Evolutionary conservation across 2,113 vertebrate genomes (phyloP).

Genomic region (Butorides virescens): DNA sequence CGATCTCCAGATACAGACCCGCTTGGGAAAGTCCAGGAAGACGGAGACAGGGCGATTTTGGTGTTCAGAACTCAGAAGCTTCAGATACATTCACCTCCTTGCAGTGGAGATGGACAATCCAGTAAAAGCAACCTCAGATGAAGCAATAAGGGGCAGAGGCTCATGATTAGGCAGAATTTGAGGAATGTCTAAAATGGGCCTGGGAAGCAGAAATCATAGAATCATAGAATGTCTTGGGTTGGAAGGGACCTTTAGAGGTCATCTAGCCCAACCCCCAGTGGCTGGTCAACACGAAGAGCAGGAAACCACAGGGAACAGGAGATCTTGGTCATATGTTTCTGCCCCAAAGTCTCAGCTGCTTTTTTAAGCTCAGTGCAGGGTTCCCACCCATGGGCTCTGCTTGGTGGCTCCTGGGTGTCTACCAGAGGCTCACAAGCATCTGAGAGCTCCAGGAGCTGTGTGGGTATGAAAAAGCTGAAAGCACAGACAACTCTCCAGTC

Average conservation of each 20-base stretch:
- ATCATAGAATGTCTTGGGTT: too few species aligned
- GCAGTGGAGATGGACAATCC: neutral
- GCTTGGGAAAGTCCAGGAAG: neutral
- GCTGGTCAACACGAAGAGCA: neutral
- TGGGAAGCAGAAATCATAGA: neutral
- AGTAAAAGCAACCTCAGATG: neutral
- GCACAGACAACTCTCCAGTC: neutral
- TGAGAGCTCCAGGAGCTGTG: neutral
- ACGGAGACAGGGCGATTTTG: neutral
- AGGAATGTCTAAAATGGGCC: neutral
- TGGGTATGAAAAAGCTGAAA: neutral
- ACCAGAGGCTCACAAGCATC: neutral
- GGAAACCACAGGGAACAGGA: neutral
- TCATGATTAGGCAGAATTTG: neutral
- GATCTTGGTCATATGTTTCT: fast-evolving
- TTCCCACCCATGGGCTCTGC: neutral
- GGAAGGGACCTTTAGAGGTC: too few species aligned
- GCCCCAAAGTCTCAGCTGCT: neutral
- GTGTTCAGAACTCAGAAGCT: neutral
- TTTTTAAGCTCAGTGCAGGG: neutral
- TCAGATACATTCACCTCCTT: neutral
- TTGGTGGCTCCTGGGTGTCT: neutral
- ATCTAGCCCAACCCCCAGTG: too few species aligned
- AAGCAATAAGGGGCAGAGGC: neutral
- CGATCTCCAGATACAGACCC: neutral